phyloP scores from a whole-genome alignment of 2,113 vertebrate genomes.

The Antechinus flavipes region DNA sequence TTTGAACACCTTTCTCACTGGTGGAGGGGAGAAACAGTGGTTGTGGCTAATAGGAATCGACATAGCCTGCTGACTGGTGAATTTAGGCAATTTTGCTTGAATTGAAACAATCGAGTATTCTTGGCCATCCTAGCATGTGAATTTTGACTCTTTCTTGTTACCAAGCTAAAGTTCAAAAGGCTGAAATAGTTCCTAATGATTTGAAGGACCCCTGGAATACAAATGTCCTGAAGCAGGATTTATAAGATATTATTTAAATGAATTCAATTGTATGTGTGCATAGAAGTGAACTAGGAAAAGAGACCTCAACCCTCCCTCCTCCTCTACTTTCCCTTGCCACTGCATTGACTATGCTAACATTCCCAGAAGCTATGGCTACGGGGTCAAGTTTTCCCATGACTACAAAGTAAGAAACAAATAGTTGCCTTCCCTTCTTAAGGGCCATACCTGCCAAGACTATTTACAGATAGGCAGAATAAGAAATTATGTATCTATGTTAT shows the following conservation, averaged over 20 bases:
- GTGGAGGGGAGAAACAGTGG: constrained; percentile 72
- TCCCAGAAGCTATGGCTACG: neutral
- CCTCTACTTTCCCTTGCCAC: neutral
- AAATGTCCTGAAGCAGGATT: neutral
- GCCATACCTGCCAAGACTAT: neutral
- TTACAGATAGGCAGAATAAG: neutral
- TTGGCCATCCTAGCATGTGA: constrained; percentile 51
- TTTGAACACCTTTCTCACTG: constrained; percentile 85
- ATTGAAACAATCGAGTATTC: constrained; percentile 42
- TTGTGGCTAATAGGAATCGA: constrained; percentile 84
- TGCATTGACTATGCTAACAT: neutral
- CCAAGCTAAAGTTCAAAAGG: neutral
- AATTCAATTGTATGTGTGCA: neutral
- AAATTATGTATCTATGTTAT: neutral
- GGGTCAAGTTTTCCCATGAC: neutral
- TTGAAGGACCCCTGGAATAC: neutral
- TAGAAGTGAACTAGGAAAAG: neutral
- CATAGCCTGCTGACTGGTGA: constrained; percentile 85
- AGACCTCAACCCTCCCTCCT: neutral
- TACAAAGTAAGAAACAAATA: neutral
- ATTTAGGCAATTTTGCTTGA: constrained; percentile 86
- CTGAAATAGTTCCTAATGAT: neutral
- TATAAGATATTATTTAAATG: neutral
- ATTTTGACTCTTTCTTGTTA: constrained; percentile 52
- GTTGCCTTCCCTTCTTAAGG: neutral